phyloP scores from a whole-genome alignment of 2,113 vertebrate species.

The Mellivora capensis region DNA sequence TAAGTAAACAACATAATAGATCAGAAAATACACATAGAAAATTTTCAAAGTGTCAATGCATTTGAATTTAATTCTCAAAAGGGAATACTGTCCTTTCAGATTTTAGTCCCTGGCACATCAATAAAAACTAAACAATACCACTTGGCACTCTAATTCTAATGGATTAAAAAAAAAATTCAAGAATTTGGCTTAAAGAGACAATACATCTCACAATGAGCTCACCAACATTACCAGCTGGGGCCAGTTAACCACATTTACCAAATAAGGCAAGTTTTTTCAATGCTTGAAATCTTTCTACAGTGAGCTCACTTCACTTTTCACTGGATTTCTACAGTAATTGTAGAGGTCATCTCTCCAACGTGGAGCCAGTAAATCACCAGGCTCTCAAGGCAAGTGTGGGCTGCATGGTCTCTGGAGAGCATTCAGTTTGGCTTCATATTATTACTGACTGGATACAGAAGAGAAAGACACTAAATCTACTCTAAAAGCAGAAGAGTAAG shows the following conservation, averaged over 20 bases:
- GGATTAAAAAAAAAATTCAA: conserved; percentile 71
- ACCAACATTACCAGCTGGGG: conserved; percentile 84
- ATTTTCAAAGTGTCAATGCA: conserved; percentile 10
- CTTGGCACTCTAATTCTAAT: conserved; percentile 66
- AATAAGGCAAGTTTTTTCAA: conserved; percentile 87
- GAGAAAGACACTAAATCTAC: conserved; percentile 67
- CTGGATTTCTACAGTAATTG: conserved; percentile 81
- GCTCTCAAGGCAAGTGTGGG: conserved; percentile 54
- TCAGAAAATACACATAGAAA: conserved; percentile 46
- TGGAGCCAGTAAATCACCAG: conserved; percentile 83
- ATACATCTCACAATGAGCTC: conserved; percentile 84
- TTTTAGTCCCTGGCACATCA: conserved; percentile 64
- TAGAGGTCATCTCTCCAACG: conserved; percentile 82
- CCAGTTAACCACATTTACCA: conserved; percentile 86
- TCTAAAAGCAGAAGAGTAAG: conserved; percentile 42
- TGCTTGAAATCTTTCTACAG: conserved; percentile 86
- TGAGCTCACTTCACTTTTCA: conserved; percentile 84
- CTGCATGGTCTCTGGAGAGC: conserved; percentile 68
- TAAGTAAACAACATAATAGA: conserved; percentile 33
- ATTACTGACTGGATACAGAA: conserved; percentile 65
- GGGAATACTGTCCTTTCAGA: conserved; percentile 71
- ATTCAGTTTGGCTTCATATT: conserved; percentile 58
- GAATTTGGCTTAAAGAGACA: conserved; percentile 79
- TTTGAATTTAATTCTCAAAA: conserved; percentile 54
- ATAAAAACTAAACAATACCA: conserved; percentile 69